Evolutionary conservation across 23 tunicate species (phyloP), one percentile per base, ranked within the genome.

Genomic region (Halocynthia roretzi): DNA sequence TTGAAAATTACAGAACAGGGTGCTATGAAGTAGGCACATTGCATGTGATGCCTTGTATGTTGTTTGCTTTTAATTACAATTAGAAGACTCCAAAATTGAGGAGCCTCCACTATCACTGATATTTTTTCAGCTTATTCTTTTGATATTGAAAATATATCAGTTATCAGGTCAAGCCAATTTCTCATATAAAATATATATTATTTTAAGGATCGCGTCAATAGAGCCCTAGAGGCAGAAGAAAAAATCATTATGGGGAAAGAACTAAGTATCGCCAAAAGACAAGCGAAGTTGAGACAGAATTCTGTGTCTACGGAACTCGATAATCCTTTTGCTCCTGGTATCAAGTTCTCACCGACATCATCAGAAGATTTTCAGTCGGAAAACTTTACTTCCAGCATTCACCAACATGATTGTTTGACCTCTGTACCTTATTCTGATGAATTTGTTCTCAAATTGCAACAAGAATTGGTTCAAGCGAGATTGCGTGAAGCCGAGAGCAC

Each of bases 201-300:
- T 61, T 51, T 81, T 0, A 61, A 95, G 96, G 96, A 90, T 55
- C 90, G 96, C 7, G 92, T 95, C 31, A 95, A 95, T 51, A 84
- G 94, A 54, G 99, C 99, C 7, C 56, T 95, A 21, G 99, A 95
- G 50, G 99, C 99, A 0, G 99, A 95, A 85, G 91, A 95, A 58
- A 95, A 95, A 81, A 95, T 95, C 62, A 83, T 79, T 5, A 78
- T 95, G 95, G 95, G 93, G 8, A 95, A 95, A 70, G 96, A 95
- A 53, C 53, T 95, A 5, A 89, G 90, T 64, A 84, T 95, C 51
- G 99, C 99, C 6, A 95, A 95, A 67, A 61, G 93, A 56, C 96
- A 95, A 56, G 95, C 77, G 2, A 84, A 67, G 57, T 53, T 83
- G 63, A 74, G 78, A 0, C 78, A 74, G 56, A 74, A 53, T 64